Base-by-base conservation (phyloP, 2,797 vertebrate species). In the Alfaro cultratus region DNA sequence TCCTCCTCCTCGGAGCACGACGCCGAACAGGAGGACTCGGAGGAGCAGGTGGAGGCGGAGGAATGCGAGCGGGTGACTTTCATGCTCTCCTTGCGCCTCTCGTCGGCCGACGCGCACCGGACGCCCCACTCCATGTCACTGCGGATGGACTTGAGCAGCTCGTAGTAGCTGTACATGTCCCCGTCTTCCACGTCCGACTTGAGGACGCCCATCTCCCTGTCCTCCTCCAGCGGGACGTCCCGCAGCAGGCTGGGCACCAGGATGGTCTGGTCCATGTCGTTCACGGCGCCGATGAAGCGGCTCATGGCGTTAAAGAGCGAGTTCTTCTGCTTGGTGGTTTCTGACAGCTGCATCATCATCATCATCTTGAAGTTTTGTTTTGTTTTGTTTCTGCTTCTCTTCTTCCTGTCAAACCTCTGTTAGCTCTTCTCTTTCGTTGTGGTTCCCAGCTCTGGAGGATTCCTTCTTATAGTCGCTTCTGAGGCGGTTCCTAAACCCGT, bases 191-290 rank as follows among this genome's bases (percentile, higher is more conserved):
- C 92, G 51, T 95, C 92, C 34, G 95, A 81, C 41, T 94, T 77
- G 86, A 94, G 84, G 23, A 94, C 76, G 73, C 91, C 90, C 88
- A 94, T 70, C 34, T 95, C 95, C 62, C 93, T 87, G 36, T 96
- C 96, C 86, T 97, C 96, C 10, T 97, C 96, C 84, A 98, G 91
- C n/a, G 97, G 97, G 90, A 99, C 96, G 83, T 99, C 98, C 90
- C 98, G 96, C 87, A 99, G 95, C 89, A 99, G 91, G 89, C 97
- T 99, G 79, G 98, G 98, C 88, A 99, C 95, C 98, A 99, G 98
- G 87, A 99, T 95, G 3, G 98, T 99, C 96, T 99, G 97, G 93
- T 99, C 98, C 98, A 99, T 99, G 95, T 99, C 97, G 93, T 98
- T 99, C 53, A 99, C 98, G 0, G 98, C 98, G 57, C 97, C 97